Conservation (phyloP, 2,113 vertebrate genomes). For the Corvus moneduloides region DNA sequence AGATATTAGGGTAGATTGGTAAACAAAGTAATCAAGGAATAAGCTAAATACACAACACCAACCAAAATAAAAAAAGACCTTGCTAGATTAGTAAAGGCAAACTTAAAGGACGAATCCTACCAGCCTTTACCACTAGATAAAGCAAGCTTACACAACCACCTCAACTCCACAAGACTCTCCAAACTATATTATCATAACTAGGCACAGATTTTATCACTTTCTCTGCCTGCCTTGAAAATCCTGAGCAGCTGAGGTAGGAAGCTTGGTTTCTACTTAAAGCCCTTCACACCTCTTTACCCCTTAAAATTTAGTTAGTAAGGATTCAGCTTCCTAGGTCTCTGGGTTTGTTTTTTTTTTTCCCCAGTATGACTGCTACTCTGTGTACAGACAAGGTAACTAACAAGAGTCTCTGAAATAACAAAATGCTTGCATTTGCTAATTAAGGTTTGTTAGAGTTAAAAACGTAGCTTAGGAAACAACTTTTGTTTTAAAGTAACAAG, state of each 20-base stretch:
- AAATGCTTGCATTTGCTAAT: fast-evolving
- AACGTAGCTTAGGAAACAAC: fast-evolving
- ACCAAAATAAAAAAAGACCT: background rate
- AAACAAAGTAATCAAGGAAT: background rate
- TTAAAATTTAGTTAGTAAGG: fast-evolving
- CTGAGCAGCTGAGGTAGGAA: background rate
- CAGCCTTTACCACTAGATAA: background rate
- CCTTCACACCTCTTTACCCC: fast-evolving
- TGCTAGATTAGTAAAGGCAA: background rate
- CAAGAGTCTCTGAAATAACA: background rate
- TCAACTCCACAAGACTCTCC: background rate
- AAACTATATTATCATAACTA: fast-evolving
- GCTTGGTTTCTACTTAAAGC: background rate
- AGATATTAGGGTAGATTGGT: fast-evolving
- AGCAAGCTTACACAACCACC: background rate
- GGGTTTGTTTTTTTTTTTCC: fast-evolving
- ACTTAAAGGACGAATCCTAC: background rate
- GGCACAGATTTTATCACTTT: background rate
- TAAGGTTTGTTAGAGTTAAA: fast-evolving
- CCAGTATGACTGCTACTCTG: fast-evolving
- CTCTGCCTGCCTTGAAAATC: background rate
- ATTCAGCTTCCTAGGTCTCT: fast-evolving
- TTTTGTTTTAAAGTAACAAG: background rate
- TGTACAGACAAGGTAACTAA: background rate
- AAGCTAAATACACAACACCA: fast-evolving